These are phyloP conservation scores for Drosophila kurseongensis DNA, from an alignment of 1,140 invertebrate genomes.

Conservation along the genomic window DNA sequence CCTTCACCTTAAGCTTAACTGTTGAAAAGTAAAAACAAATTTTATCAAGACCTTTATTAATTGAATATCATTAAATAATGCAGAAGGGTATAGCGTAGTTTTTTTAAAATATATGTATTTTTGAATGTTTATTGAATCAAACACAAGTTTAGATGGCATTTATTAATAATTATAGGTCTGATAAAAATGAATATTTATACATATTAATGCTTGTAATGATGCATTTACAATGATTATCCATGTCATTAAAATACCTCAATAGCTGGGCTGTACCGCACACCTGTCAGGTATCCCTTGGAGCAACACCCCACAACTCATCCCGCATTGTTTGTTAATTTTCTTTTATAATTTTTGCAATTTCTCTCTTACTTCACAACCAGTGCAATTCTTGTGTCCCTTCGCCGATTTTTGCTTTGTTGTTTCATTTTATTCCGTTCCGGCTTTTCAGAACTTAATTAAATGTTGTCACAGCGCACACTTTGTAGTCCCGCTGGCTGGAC, in stretches of 20 bases:
- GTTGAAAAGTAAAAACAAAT: too few relatives aligned
- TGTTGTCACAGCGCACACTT: conserved; percentile 77
- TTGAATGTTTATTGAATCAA: too few relatives aligned
- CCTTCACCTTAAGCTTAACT: too few relatives aligned
- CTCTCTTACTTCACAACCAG: conserved; percentile 29
- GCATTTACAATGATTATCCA: too few relatives aligned
- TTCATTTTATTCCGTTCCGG: conserved; percentile 52
- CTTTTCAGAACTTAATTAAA: conserved; percentile 78
- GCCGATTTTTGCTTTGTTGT: conserved; percentile 48
- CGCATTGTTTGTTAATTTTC: conserved; percentile 57
- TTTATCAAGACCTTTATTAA: too few relatives aligned
- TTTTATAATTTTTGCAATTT: conserved; percentile 75
- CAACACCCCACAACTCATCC: conserved; percentile 35
- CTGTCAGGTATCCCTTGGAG: conserved; percentile 22
- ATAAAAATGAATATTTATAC: too few relatives aligned
- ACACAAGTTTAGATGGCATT: too few relatives aligned
- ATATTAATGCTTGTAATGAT: not conserved
- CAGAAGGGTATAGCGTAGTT: too few relatives aligned
- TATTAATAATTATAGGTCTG: too few relatives aligned
- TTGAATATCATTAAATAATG: too few relatives aligned
- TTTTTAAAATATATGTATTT: too few relatives aligned
- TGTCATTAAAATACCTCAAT: conserved; percentile 6
- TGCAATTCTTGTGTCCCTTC: conserved; percentile 42
- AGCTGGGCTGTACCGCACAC: conserved; percentile 6
- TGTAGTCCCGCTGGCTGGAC: conserved; percentile 42